These are phyloP conservation scores for Meloe dianella DNA, from an alignment of 2,888 invertebrate genomes.

Conservation along the genomic window DNA sequence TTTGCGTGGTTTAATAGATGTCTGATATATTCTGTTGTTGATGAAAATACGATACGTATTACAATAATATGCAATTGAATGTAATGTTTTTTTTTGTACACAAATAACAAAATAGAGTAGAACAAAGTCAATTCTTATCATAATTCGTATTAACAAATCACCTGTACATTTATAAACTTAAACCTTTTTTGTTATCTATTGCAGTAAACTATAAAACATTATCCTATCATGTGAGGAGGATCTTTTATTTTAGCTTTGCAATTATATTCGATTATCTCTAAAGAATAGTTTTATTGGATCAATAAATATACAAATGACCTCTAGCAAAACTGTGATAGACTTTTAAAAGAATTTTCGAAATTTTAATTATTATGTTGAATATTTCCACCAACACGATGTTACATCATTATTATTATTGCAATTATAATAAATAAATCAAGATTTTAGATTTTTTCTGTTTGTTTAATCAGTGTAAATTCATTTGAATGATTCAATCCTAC, in stretches of 20 bases:
- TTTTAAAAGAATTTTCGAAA: background rate
- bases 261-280: background rate
- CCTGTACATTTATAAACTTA: too few relatives aligned
- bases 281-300: background rate
- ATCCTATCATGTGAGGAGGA: background rate
- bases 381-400: constrained; percentile 6
- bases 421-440: background rate
- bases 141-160: too few relatives aligned
- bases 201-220: background rate
- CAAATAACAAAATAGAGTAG: too few relatives aligned
- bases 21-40: too few relatives aligned
- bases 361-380: background rate
- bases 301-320: background rate
- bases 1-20: too few relatives aligned
- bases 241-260: background rate
- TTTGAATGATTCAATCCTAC: constrained; percentile 2
- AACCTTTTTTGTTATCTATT: background rate
- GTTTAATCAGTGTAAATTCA: background rate
- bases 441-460: background rate
- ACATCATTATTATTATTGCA: background rate
- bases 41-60: too few relatives aligned
- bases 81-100: too few relatives aligned
- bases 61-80: too few relatives aligned
- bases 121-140: too few relatives aligned
- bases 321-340: background rate